A percentile compares a stretch with the other conserved stretches of the same genome.
phyloP scores from a whole-genome alignment of 2,113 vertebrate genomes.

The Salvelinus sp. region DNA sequence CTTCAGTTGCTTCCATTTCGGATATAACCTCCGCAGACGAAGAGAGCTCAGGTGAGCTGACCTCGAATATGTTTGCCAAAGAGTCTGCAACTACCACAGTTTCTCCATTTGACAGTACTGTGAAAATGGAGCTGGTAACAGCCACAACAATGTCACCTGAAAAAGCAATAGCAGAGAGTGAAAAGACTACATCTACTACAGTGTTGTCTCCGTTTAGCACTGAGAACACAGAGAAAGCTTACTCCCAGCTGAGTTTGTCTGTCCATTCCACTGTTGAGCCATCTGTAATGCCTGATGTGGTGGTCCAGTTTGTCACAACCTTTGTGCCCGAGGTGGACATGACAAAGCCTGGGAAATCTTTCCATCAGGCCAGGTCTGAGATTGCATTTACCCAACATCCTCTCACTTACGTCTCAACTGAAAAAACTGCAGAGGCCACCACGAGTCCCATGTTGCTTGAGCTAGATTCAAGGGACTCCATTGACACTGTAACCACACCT shows the following conservation, averaged over 20 bases:
- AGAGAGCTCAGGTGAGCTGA: constrained; percentile 36
- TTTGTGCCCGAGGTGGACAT: constrained; percentile 14
- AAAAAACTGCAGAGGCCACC: constrained; percentile 42
- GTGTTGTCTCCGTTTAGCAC: neutral
- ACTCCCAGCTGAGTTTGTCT: constrained; percentile 46
- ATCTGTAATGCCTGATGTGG: constrained; percentile 31
- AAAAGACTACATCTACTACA: neutral
- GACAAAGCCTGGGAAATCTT: constrained; percentile 36
- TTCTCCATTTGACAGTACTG: neutral
- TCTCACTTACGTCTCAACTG: constrained; percentile 29
- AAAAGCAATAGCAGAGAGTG: too few relatives aligned
- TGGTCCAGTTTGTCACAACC: constrained; percentile 31
- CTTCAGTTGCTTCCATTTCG: neutral
- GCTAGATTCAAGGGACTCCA: neutral
- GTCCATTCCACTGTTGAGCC: constrained; percentile 9
- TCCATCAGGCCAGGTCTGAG: constrained; percentile 64
- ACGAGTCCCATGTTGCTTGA: constrained; percentile 8
- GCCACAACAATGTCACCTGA: neutral
- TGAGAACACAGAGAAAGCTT: neutral
- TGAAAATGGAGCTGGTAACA: neutral
- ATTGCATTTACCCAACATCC: constrained; percentile 63
- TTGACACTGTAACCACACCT: neutral
- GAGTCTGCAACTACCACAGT: neutral
- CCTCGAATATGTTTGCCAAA: constrained; percentile 18
- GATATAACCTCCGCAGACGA: neutral